Percentiles rank a stretch among this genome's conserved stretches.
phyloP scores from a whole-genome alignment of 1,140 invertebrate genomes.

The Parapsyche elsis region DNA sequence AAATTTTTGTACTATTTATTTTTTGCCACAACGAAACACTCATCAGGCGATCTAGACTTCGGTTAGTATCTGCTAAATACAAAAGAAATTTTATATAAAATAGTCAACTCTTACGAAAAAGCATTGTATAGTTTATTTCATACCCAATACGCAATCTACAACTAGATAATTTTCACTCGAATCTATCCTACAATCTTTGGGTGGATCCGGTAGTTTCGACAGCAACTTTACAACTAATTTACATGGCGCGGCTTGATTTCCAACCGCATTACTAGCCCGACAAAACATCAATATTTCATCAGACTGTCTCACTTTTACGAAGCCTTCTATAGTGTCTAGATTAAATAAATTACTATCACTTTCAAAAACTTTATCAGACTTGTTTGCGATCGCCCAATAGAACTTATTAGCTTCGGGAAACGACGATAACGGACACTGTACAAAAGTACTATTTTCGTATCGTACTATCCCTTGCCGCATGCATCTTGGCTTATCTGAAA shows the following conservation, averaged over 20 bases:
- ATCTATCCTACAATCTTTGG: slow-evolving; percentile 49
- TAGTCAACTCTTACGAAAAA: too few species aligned
- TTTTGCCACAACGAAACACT: slow-evolving; percentile 47
- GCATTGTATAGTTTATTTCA: too few species aligned
- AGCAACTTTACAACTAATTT: slow-evolving; percentile 36
- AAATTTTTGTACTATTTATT: slow-evolving; percentile 44
- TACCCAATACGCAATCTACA: slow-evolving; percentile 48
- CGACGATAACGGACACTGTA: slow-evolving; percentile 45
- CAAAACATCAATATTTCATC: slow-evolving; percentile 47
- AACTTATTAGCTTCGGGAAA: slow-evolving; percentile 46
- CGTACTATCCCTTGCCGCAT: slow-evolving; percentile 16
- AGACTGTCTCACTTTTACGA: slow-evolving; percentile 21
- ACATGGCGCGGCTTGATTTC: slow-evolving; percentile 47
- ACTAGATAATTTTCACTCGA: slow-evolving; percentile 39
- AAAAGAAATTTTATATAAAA: background rate
- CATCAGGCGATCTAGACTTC: slow-evolving; percentile 39
- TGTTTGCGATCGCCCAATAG: slow-evolving; percentile 50
- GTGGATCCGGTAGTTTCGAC: slow-evolving; percentile 46
- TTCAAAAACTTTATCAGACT: slow-evolving; percentile 42
- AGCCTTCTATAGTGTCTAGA: slow-evolving; percentile 40
- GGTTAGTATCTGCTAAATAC: slow-evolving; percentile 41
- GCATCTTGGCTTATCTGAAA: slow-evolving; percentile 53
- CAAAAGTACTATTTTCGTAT: slow-evolving; percentile 26
- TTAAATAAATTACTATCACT: slow-evolving; percentile 37
- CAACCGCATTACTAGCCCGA: slow-evolving; percentile 48